These are phyloP conservation scores for Ennomos quercinarius DNA, from an alignment of 2,888 invertebrate genomes.

Conservation along the genomic window DNA sequence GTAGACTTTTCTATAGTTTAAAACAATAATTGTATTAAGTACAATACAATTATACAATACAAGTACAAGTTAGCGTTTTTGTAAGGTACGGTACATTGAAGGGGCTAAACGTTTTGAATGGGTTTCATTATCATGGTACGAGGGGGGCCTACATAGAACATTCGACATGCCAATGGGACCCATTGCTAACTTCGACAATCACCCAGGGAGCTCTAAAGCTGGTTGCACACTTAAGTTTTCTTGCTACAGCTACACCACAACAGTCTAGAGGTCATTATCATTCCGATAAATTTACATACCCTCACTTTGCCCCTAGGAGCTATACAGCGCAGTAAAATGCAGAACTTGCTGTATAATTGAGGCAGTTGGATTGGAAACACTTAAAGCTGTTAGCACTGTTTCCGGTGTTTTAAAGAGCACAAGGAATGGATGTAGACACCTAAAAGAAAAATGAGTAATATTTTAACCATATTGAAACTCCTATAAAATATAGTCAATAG, in stretches of 20 bases:
- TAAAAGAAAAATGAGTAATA: too few species aligned
- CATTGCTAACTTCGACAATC: slow-evolving; percentile 14
- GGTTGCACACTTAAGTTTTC: slow-evolving; percentile 15
- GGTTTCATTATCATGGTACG: too few species aligned
- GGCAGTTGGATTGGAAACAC: slow-evolving; percentile 38
- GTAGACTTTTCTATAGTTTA: too few species aligned
- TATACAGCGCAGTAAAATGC: slow-evolving; percentile 62
- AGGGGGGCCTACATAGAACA: neutral
- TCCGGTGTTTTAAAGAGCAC: too few species aligned
- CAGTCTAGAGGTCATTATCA: slow-evolving; percentile 61
- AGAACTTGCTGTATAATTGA: slow-evolving; percentile 58
- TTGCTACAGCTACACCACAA: slow-evolving; percentile 15
- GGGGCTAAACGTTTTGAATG: too few species aligned
- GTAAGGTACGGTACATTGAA: too few species aligned
- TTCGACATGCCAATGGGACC: neutral
- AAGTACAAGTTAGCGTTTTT: too few species aligned
- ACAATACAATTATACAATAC: too few species aligned
- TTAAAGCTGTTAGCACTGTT: slow-evolving; percentile 55
- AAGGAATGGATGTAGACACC: too few species aligned
- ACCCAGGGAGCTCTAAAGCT: slow-evolving; percentile 32
- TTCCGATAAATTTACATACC: slow-evolving; percentile 69
- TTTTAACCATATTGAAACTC: too few species aligned
- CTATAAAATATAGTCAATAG: too few species aligned
- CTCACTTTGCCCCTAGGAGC: slow-evolving; percentile 49
- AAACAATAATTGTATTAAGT: too few species aligned